A percentile compares a stretch with the other conserved stretches of the same genome.
These are phyloP conservation scores for Axea sp. DNA, from an alignment of 2,888 invertebrate species.

Conservation along the genomic window DNA sequence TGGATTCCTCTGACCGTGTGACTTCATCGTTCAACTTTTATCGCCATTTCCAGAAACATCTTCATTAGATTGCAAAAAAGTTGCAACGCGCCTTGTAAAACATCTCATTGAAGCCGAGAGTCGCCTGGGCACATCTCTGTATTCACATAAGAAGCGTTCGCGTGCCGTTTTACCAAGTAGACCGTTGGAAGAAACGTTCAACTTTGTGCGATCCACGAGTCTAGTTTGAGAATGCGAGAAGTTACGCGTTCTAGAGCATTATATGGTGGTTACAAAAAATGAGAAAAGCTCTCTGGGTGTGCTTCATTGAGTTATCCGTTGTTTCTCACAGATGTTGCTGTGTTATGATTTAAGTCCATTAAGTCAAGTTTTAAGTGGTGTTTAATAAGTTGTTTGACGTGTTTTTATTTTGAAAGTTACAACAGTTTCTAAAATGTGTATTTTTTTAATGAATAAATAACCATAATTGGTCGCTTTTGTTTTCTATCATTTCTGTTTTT, in stretches of 20 bases:
- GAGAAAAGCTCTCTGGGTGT: slow-evolving; percentile 6
- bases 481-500: too few relatives aligned
- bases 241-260: slow-evolving; percentile 12
- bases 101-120: slow-evolving; percentile 48
- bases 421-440: too few relatives aligned
- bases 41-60: slow-evolving; percentile 20
- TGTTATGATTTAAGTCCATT: slow-evolving; percentile 14
- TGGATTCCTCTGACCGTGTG: too few relatives aligned
- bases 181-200: slow-evolving; percentile 63
- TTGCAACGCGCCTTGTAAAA: slow-evolving; percentile 52
- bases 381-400: slow-evolving; percentile 7
- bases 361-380: slow-evolving; percentile 8
- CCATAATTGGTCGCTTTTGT: too few relatives aligned
- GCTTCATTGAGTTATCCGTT: slow-evolving; percentile 30
- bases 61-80: slow-evolving; percentile 52
- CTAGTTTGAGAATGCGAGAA: slow-evolving; percentile 66
- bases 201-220: slow-evolving; percentile 69
- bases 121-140: slow-evolving; percentile 45
- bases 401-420: slow-evolving; percentile 2
- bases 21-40: neutral
- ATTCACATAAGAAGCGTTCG: slow-evolving; percentile 46
- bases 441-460: too few relatives aligned
- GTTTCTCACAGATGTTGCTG: slow-evolving; percentile 15
- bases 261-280: slow-evolving; percentile 18
- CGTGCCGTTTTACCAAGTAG: slow-evolving; percentile 53